A percentile compares a stretch with the other conserved stretches of the same genome.
Evolutionary conservation across 2,888 invertebrate species (phyloP).

Genomic region (Kryphioiulus occultus): DNA sequence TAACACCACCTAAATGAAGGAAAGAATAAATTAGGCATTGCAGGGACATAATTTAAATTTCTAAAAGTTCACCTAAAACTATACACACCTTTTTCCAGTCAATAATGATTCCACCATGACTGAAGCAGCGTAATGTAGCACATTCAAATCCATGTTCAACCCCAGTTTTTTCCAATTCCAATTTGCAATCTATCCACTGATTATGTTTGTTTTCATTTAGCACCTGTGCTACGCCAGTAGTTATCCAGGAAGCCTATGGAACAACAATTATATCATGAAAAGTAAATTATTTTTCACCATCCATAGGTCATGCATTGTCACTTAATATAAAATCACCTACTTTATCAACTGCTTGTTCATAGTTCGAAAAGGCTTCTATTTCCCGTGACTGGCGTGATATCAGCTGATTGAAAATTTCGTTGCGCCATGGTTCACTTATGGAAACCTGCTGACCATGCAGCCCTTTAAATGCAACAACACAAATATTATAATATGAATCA

Average conservation of each 20-base stretch:
- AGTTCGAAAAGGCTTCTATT: conserved; percentile 68
- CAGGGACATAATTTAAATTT: conserved; percentile 42
- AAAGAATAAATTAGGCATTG: conserved; percentile 49
- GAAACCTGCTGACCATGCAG: conserved; percentile 31
- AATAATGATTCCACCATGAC: neutral
- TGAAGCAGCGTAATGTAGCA: conserved; percentile 69
- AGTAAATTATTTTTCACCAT: neutral
- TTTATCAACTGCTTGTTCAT: conserved; percentile 81
- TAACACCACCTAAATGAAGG: conserved; percentile 68
- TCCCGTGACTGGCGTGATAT: conserved; percentile 68
- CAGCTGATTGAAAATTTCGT: conserved; percentile 74
- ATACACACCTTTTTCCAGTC: conserved; percentile 42
- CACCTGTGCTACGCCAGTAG: conserved; percentile 70
- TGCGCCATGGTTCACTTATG: conserved; percentile 69
- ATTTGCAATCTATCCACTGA: conserved; percentile 70
- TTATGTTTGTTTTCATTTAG: conserved; percentile 54
- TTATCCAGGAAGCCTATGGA: conserved; percentile 74
- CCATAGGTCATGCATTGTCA: neutral
- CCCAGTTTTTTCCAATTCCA: conserved; percentile 58
- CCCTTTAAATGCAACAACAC: neutral
- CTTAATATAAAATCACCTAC: conserved; percentile 53
- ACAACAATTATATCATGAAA: neutral
- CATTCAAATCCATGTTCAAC: conserved; percentile 57
- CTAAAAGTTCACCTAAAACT: neutral
- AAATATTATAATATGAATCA: neutral